Percentiles rank a stretch among this genome's conserved stretches.
phyloP scores from a whole-genome alignment of 1,140 invertebrate genomes.

The Agraylea sexmaculata region DNA sequence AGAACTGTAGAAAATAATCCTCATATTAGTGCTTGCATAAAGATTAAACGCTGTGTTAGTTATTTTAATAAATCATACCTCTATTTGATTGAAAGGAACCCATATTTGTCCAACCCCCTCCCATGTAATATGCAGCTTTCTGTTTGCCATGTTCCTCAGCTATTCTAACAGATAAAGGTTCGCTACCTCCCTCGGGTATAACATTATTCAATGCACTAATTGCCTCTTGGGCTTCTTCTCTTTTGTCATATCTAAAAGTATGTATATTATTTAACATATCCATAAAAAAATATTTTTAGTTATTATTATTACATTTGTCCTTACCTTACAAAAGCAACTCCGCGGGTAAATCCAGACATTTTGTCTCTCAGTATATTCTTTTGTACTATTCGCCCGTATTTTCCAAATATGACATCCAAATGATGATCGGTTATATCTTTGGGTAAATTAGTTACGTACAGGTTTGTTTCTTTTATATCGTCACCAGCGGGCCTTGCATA shows the following conservation, averaged over 20 bases:
- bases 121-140: constrained; percentile 54
- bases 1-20: too few species aligned
- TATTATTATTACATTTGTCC: constrained; percentile 8
- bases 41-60: too few species aligned
- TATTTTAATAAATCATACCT: constrained; percentile 25
- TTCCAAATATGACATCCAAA: constrained; percentile 72
- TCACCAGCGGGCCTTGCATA: constrained; percentile 84
- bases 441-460: constrained; percentile 88
- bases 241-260: constrained; percentile 55
- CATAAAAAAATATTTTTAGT: too few species aligned
- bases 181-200: constrained; percentile 68
- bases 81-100: constrained; percentile 36
- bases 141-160: constrained; percentile 90
- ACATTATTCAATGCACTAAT: constrained; percentile 76
- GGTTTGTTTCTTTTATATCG: constrained; percentile 88
- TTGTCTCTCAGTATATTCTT: constrained; percentile 82
- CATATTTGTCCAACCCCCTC: constrained; percentile 38
- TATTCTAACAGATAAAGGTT: constrained; percentile 75
- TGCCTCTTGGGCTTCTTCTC: constrained; percentile 79
- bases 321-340: constrained; percentile 88
- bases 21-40: too few species aligned
- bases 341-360: constrained; percentile 69
- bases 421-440: constrained; percentile 71
- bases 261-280: constrained; percentile 7
- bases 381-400: constrained; percentile 81